Evolutionary conservation across 2,113 vertebrate genomes (phyloP), one percentile per base, ranked within the genome.

Genomic region (Rhipidura dahli): DNA sequence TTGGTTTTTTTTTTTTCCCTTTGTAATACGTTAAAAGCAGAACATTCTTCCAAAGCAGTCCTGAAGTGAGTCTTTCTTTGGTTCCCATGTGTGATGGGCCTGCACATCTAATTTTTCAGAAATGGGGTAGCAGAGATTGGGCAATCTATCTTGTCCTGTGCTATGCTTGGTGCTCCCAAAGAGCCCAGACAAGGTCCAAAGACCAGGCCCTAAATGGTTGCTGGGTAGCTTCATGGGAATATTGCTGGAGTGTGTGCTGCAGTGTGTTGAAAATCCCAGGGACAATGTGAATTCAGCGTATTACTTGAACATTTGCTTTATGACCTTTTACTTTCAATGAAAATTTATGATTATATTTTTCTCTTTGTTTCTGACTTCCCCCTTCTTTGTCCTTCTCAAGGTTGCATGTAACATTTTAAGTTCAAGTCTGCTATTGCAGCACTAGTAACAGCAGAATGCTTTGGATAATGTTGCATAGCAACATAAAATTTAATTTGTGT

Each of bases 391-490:
- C 71, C 63, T 86, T 76, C 45, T 89, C 63, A 83, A 93, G 87
- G 82, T 87, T 94, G 35, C 66, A 40, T 59, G 78, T 90, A 63
- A 47, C 42, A 66, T 91, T 86, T 65, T n/a, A 65, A 91, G 81
- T 89, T 94, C 61, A 85, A 94, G 35, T 42, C 23, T 77, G 78
- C 63, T 70, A 14, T 65, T 94, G 84, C 87, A 87, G 87, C 49
- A 33, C 37, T 56, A 83, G 70, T 49, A 69, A 69, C 66, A 82
- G n/a, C 80, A 83, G 75, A 93, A 73, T 91, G 87, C 84, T 95
- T 93, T 90, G 89, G 84, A 70, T 93, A 85, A 90, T 80, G 94
- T 93, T 91, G 91, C 94, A 63, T 91, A 88, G 93, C 87, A 96
- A 88, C 87, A 37, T 65, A 80, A 85, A 95, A 91, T 87, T 69